Percentiles rank a stretch among this genome's conserved stretches.
These are phyloP conservation scores for Contarinia nasturtii DNA, from an alignment of 1,140 invertebrate species.

Conservation along the genomic window DNA sequence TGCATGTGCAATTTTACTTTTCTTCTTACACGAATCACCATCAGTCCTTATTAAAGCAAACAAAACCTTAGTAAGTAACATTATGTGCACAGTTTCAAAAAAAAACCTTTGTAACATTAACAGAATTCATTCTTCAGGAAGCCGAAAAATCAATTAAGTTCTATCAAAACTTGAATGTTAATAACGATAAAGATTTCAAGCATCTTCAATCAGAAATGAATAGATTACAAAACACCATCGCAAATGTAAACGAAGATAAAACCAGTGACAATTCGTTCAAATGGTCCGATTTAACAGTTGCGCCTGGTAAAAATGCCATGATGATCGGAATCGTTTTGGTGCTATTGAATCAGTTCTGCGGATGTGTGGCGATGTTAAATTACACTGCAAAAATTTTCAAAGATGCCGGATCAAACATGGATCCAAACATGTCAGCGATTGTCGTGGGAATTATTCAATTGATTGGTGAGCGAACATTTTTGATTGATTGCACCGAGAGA, in stretches of 20 bases:
- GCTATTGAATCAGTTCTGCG: slow-evolving; percentile 26
- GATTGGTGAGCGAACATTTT: no score
- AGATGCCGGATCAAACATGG: slow-evolving; percentile 33
- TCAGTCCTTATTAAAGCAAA: neutral
- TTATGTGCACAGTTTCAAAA: no score
- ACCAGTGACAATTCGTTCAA: neutral
- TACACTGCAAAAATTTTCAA: slow-evolving; percentile 41
- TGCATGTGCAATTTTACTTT: slow-evolving; percentile 5
- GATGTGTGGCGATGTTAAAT: slow-evolving; percentile 31
- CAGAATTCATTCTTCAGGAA: no score
- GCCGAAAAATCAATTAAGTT: slow-evolving; percentile 16
- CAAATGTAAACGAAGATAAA: neutral
- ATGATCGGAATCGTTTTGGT: slow-evolving; percentile 15
- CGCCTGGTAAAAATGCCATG: neutral
- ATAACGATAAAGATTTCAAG: slow-evolving; percentile 9
- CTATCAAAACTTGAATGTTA: slow-evolving; percentile 17
- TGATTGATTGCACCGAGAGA: neutral
- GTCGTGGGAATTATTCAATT: slow-evolving; percentile 46
- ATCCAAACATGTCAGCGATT: slow-evolving; percentile 43
- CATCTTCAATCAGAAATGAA: slow-evolving; percentile 8
- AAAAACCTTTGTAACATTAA: no score
- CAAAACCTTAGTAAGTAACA: neutral
- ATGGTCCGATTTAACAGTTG: neutral
- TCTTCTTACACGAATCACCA: slow-evolving; percentile 12
- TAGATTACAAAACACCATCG: neutral